Evolutionary conservation across 2,888 invertebrate species (phyloP).

Genomic region (Nysson spinosus): DNA sequence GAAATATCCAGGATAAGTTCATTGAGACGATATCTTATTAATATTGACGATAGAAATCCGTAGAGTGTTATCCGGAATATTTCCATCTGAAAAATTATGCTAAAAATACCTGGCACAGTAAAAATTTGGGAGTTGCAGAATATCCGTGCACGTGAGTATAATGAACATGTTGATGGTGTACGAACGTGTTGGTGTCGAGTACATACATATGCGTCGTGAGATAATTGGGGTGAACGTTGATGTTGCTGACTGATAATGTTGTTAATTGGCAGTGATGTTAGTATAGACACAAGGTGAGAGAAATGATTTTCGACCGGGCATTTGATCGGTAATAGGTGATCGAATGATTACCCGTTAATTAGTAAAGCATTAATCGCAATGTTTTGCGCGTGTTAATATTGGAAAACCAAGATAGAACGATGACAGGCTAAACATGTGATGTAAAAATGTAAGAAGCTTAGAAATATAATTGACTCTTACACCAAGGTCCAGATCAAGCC

Average conservation of each 20-base stretch:
- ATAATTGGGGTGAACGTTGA: constrained; percentile 13
- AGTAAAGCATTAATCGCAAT: constrained; percentile 10
- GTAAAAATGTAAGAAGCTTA: constrained; percentile 73
- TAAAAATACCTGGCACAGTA: constrained; percentile 14
- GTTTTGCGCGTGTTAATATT: constrained; percentile 21
- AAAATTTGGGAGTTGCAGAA: constrained; percentile 24
- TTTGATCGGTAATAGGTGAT: constrained; percentile 17
- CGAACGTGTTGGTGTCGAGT: constrained; percentile 28
- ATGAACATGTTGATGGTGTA: constrained; percentile 40
- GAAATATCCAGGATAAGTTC: constrained; percentile 33
- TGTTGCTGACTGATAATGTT: constrained; percentile 23
- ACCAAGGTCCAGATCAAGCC: constrained; percentile 78
- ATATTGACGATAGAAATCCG: no score
- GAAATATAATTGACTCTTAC: constrained; percentile 77
- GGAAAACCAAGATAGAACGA: constrained; percentile 28
- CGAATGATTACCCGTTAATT: not conserved
- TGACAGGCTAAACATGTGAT: constrained; percentile 45
- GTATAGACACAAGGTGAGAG: constrained; percentile 38
- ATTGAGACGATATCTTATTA: not conserved
- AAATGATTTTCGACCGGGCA: constrained; percentile 29
- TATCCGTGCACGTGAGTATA: constrained; percentile 48
- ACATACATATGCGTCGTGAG: constrained; percentile 18
- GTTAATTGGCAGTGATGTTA: constrained; percentile 47
- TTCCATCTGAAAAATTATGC: constrained; percentile 17
- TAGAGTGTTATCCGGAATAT: constrained; percentile 29